Evolutionary conservation across 2,888 invertebrate genomes (phyloP).

Genomic region (Kuschelorhynchus macadamiae): DNA sequence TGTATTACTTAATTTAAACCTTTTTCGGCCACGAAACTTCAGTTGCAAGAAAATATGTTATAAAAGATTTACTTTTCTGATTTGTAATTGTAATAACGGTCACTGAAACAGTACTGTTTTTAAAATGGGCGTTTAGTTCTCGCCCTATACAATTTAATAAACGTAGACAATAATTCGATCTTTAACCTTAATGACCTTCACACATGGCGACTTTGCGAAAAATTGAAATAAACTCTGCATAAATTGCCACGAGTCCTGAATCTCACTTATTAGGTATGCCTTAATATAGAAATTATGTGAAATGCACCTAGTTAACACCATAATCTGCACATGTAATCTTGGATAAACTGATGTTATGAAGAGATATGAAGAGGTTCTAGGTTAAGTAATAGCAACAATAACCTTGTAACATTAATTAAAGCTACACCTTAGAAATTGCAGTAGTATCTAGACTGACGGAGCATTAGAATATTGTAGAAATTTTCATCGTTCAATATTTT

Average conservation of each 20-base stretch:
- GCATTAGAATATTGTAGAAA: too few relatives aligned
- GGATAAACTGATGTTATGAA: background rate
- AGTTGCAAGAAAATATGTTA: background rate
- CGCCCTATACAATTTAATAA: constrained; percentile 25
- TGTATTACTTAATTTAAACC: too few relatives aligned
- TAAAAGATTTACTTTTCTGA: constrained; percentile 6
- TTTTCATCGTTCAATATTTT: too few relatives aligned
- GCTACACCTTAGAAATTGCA: constrained; percentile 1
- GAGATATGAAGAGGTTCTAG: background rate
- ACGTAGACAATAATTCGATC: constrained; percentile 16
- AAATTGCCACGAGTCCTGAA: constrained; percentile 9
- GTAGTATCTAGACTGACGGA: too few relatives aligned
- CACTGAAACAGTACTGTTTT: constrained; percentile 22
- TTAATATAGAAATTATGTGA: constrained; percentile 36
- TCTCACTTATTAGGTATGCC: constrained; percentile 8
- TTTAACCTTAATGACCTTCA: constrained; percentile 22
- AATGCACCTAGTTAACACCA: background rate
- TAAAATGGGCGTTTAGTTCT: constrained; percentile 14
- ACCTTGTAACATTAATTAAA: constrained; percentile 1
- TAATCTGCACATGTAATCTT: constrained; percentile 10
- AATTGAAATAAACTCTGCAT: constrained; percentile 14
- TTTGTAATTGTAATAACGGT: constrained; percentile 28
- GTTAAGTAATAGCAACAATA: background rate
- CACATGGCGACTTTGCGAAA: constrained; percentile 12
- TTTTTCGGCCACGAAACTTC: too few relatives aligned